Evolutionary conservation across 2,113 vertebrate genomes (phyloP).

Genomic region (Ciconia boyciana): DNA sequence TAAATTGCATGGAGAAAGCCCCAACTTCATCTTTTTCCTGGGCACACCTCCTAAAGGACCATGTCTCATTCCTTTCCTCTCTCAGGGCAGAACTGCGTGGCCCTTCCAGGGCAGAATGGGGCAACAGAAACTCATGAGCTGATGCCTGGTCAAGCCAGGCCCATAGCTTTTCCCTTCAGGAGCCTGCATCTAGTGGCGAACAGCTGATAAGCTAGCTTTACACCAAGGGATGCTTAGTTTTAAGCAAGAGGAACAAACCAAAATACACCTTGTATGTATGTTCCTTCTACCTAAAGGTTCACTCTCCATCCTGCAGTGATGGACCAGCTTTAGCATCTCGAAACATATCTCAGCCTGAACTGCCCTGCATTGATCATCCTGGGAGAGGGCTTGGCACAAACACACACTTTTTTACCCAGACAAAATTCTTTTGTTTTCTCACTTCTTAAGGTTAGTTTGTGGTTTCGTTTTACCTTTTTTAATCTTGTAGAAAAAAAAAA

Average conservation of each 20-base stretch:
- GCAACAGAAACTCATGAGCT: not conserved
- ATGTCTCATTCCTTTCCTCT: not conserved
- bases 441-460: not conserved
- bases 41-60: not conserved
- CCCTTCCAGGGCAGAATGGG: not conserved
- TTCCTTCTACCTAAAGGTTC: not conserved
- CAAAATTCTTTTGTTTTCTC: not conserved
- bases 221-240: fast-evolving
- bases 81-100: not conserved
- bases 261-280: not conserved
- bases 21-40: not conserved
- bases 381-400: not conserved
- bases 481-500: not conserved
- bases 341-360: not conserved
- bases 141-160: not conserved
- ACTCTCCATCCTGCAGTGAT: not conserved
- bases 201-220: not conserved
- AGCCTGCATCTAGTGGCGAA: not conserved
- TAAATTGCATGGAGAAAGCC: not conserved
- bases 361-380: not conserved
- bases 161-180: not conserved
- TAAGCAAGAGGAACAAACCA: not conserved
- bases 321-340: not conserved
- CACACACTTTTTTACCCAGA: not conserved
- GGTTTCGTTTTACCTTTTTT: not conserved